A percentile compares a stretch with the other conserved stretches of the same genome.
These are phyloP conservation scores for Suillia variegata DNA, from an alignment of 2,888 invertebrate genomes.

Conservation along the genomic window DNA sequence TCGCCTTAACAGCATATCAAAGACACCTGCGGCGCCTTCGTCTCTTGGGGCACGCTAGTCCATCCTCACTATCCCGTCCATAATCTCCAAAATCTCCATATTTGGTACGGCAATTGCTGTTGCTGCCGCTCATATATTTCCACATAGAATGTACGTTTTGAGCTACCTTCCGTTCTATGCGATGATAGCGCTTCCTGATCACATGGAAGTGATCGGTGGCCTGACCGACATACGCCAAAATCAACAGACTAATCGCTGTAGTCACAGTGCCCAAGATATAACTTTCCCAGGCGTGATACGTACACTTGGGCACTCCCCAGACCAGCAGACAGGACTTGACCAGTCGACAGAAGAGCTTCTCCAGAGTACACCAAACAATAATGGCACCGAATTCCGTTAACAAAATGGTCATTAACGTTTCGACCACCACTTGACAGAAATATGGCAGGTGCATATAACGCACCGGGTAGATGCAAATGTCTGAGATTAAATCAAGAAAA, in stretches of 20 bases:
- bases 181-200: slow-evolving; percentile 27
- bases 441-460: slow-evolving; percentile 42
- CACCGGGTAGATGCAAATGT: slow-evolving; percentile 39
- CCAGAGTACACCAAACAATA: slow-evolving; percentile 47
- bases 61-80: slow-evolving; percentile 2
- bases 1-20: too few relatives aligned
- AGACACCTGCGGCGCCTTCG: slow-evolving; percentile 9
- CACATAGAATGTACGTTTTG: slow-evolving; percentile 14
- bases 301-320: slow-evolving; percentile 19
- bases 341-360: slow-evolving; percentile 28
- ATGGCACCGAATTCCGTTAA: slow-evolving; percentile 40
- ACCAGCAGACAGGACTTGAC: slow-evolving; percentile 23
- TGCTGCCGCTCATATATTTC: slow-evolving; percentile 2
- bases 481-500: slow-evolving; percentile 38
- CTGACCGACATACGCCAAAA: slow-evolving; percentile 29
- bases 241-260: slow-evolving; percentile 26
- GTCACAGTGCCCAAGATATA: slow-evolving; percentile 30
- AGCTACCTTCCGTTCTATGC: slow-evolving; percentile 23
- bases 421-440: slow-evolving; percentile 36
- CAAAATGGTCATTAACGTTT: slow-evolving; percentile 36
- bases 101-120: background rate
- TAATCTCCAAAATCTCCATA: background rate
- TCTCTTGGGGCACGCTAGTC: slow-evolving; percentile 4
- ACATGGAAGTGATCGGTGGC: slow-evolving; percentile 34
- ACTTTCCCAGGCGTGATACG: slow-evolving; percentile 26